Conservation (phyloP, 2,113 vertebrate genomes). For the Alligator sinensis region DNA sequence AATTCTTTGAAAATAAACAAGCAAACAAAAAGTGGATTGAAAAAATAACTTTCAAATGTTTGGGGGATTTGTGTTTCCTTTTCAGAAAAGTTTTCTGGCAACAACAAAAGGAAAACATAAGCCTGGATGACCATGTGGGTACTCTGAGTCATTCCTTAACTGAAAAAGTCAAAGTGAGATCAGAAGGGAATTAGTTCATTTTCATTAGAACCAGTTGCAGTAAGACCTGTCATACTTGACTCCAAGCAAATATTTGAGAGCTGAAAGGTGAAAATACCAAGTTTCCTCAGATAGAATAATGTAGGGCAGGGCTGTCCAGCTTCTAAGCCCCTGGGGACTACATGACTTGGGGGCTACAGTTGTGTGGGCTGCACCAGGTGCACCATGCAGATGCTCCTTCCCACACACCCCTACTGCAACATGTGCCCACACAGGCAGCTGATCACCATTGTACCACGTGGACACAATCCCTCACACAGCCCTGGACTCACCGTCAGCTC, state of each 20-base stretch:
- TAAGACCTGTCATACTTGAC: not conserved
- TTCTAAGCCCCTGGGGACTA: too few relatives aligned
- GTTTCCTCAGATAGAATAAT: not conserved
- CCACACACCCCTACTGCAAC: too few relatives aligned
- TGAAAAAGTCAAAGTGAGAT: conserved; percentile 12
- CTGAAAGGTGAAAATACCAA: not conserved
- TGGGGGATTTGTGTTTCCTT: not conserved
- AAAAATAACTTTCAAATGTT: not conserved
- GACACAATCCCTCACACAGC: too few relatives aligned
- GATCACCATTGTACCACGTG: too few relatives aligned
- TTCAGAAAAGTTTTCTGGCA: conserved; percentile 11
- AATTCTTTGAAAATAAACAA: not conserved
- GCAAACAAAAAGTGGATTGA: not conserved
- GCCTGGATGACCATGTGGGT: not conserved
- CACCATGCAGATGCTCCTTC: too few relatives aligned
- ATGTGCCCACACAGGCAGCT: too few relatives aligned
- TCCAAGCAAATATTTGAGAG: not conserved
- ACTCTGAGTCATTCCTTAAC: not conserved
- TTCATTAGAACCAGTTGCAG: not conserved
- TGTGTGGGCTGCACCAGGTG: too few relatives aligned
- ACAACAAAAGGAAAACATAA: not conserved
- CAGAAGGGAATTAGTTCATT: not conserved
- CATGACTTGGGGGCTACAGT: too few relatives aligned
- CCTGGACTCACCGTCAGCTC: too few relatives aligned
- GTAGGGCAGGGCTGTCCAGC: too few relatives aligned